Evolutionary conservation across 2,113 vertebrate genomes (phyloP).

Genomic region (Typhlomys cinereus): DNA sequence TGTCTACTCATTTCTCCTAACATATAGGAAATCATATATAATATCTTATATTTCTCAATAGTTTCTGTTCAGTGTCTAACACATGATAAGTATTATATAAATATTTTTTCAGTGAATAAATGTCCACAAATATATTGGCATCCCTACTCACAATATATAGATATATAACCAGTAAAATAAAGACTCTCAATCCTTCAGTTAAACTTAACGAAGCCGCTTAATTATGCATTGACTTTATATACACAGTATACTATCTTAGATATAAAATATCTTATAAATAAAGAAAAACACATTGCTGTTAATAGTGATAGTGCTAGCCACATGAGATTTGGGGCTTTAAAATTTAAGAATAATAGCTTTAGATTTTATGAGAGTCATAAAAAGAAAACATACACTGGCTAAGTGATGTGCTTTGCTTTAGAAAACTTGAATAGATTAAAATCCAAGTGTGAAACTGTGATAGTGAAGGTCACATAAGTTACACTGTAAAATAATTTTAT

Average conservation of each 20-base stretch:
- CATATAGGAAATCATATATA: slow-evolving; percentile 40
- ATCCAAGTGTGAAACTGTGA: slow-evolving; percentile 27
- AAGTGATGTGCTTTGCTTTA: slow-evolving; percentile 34
- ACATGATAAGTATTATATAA: slow-evolving; percentile 54
- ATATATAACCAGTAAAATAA: slow-evolving; percentile 46
- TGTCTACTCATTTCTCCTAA: background rate
- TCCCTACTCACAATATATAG: background rate
- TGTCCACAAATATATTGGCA: slow-evolving; percentile 43
- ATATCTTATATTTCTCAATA: background rate
- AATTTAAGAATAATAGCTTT: slow-evolving; percentile 50
- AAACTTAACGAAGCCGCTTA: slow-evolving; percentile 56
- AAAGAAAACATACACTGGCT: slow-evolving; percentile 42
- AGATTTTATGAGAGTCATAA: slow-evolving; percentile 64
- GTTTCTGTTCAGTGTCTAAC: slow-evolving; percentile 19
- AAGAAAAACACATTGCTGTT: slow-evolving; percentile 49
- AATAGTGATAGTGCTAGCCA: slow-evolving; percentile 12
- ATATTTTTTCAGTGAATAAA: slow-evolving; percentile 45
- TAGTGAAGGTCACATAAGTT: slow-evolving; percentile 46
- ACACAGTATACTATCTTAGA: background rate
- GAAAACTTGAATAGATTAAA: slow-evolving; percentile 58
- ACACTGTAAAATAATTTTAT: slow-evolving; percentile 42
- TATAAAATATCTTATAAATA: slow-evolving; percentile 61
- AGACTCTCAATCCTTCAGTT: slow-evolving; percentile 57
- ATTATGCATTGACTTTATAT: slow-evolving; percentile 54
- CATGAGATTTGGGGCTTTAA: slow-evolving; percentile 50